A percentile compares a stretch with the other conserved stretches of the same genome.
Evolutionary conservation across 1,140 invertebrate species (phyloP).

Genomic region (Magallana ariakensis): DNA sequence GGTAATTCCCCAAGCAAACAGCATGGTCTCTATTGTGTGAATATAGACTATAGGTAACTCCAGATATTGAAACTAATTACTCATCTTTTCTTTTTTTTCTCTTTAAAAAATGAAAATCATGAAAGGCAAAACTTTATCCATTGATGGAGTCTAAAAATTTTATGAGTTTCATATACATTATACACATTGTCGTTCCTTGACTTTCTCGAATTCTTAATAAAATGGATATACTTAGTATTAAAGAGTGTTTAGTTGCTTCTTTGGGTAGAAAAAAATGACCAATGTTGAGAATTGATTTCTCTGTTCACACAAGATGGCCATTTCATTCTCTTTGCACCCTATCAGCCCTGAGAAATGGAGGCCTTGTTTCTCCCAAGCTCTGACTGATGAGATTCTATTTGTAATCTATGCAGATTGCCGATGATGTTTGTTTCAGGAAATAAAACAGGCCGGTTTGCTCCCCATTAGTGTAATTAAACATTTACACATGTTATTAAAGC

Average conservation of each 20-base stretch:
- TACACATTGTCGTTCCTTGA: no score
- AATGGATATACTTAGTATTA: neutral
- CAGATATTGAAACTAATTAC: no score
- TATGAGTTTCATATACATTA: no score
- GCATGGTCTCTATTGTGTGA: neutral
- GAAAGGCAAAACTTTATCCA: no score
- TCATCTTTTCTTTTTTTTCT: no score
- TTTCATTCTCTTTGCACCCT: slow-evolving; percentile 4
- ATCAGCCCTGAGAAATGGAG: neutral
- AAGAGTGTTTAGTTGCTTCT: neutral
- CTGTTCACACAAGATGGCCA: neutral
- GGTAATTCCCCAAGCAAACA: neutral
- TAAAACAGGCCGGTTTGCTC: neutral
- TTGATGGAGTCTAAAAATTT: no score
- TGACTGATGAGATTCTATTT: slow-evolving; percentile 11
- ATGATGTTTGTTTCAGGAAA: neutral
- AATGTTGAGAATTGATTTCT: neutral
- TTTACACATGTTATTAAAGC: slow-evolving; percentile 5
- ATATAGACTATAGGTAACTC: neutral
- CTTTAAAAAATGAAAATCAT: no score
- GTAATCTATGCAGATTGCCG: neutral
- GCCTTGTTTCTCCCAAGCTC: neutral
- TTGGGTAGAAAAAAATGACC: neutral
- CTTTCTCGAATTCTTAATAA: no score
- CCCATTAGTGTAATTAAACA: slow-evolving; percentile 29